Conservation (phyloP, 2,888 invertebrate species). For the Sipha maydis region DNA sequence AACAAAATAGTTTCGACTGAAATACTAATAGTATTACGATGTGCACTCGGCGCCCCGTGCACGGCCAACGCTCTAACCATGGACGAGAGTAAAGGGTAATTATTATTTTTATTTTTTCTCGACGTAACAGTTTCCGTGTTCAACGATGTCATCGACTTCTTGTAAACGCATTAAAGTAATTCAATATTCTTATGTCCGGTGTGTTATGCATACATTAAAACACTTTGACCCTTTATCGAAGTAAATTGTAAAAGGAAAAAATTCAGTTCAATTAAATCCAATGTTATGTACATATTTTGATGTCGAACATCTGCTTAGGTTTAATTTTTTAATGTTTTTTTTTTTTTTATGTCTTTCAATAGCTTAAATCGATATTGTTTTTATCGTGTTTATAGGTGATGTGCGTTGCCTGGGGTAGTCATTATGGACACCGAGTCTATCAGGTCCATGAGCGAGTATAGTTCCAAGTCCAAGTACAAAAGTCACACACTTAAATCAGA, state of each 20-base stretch:
- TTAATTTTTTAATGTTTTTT: neutral
- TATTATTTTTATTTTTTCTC: neutral
- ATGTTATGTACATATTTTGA: neutral
- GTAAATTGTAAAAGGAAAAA: neutral
- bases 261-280: neutral
- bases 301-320: neutral
- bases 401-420: slow-evolving; percentile 24
- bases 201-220: neutral
- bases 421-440: slow-evolving; percentile 72
- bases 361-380: neutral
- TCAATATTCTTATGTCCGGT: neutral
- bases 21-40: neutral
- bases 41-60: neutral
- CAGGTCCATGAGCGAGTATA: slow-evolving; percentile 77
- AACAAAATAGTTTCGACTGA: slow-evolving; percentile 34
- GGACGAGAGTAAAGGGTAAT: slow-evolving; percentile 23
- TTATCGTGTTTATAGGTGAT: slow-evolving; percentile 5
- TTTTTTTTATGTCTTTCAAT: neutral
- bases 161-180: neutral
- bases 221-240: too few species aligned
- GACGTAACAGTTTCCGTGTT: neutral
- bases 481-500: slow-evolving; percentile 71
- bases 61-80: neutral
- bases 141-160: neutral
- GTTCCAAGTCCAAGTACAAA: slow-evolving; percentile 74